Conservation (phyloP, 2,888 invertebrate species). For the Onchidella celtica region DNA sequence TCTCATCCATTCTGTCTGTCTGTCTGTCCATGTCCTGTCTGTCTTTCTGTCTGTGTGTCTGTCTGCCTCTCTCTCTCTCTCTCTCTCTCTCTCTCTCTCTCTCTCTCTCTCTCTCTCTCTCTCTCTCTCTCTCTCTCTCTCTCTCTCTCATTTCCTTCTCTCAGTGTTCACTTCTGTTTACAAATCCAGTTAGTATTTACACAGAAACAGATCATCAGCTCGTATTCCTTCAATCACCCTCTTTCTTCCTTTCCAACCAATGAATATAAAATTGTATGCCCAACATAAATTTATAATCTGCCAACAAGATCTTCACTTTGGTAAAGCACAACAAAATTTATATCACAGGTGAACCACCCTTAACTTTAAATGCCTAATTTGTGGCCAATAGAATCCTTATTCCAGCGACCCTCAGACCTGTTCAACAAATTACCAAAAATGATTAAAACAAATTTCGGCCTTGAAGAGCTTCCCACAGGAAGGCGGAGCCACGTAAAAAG, state of each 20-base stretch:
- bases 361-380: neutral
- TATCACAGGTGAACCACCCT: neutral
- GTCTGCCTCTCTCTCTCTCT: too few relatives aligned
- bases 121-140: neutral
- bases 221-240: too few relatives aligned
- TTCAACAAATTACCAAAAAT: constrained; percentile 28
- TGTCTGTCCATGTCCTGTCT: too few relatives aligned
- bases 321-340: neutral
- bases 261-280: too few relatives aligned
- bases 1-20: too few relatives aligned
- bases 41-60: too few relatives aligned
- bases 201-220: too few relatives aligned
- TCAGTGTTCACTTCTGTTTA: neutral
- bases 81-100: neutral
- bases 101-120: neutral
- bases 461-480: constrained; percentile 38
- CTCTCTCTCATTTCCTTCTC: too few relatives aligned
- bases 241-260: too few relatives aligned
- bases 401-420: neutral
- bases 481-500: constrained; percentile 20
- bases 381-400: constrained; percentile 19
- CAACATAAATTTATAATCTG: neutral
- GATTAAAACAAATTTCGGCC: constrained; percentile 38
- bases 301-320: neutral
- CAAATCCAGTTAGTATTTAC: neutral